Evolutionary conservation across 2,113 vertebrate genomes (phyloP), one percentile per base, ranked within the genome.

Genomic region (Aleadryas rufinucha): DNA sequence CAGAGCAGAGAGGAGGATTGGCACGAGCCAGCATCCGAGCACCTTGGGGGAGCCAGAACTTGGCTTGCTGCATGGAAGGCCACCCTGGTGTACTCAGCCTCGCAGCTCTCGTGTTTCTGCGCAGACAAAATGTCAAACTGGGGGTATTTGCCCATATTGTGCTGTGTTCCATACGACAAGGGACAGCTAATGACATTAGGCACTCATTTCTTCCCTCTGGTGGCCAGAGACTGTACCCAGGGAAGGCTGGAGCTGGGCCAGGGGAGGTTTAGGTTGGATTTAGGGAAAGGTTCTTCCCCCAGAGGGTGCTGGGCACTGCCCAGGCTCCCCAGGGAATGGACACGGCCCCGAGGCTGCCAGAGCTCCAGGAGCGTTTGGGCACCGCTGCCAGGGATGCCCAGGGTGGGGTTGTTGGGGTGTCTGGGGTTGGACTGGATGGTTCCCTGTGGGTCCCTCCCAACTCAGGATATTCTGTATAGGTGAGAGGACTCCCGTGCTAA

Each of bases 321-420:
- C 31, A 35, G 45, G 54, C 65, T 60, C 20, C 45, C 31, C 37
- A 52, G 39, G 31, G 31, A 61, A 42, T 35, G 47, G 20, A 3
- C 45, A 42, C 2, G 1, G 16, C 31, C 8, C 21, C 10, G 4
- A 70, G 21, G 15, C 66, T 44, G 20, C 16, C 66, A 52, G 45
- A 44, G 45, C 31, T 71, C 37, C 8, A 6, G 30, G 16, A 52
- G 20, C 2, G 1, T 49, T 69, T 52, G 45, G 37, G 13, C 20
- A 42, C 1, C 1, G 1, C 26, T 44, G 5, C 39, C 31, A 52
- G 56, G 35, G 57, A 33, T 39, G 35, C 17, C 1, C 22, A 41
- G 28, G 22, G 7, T 35, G 45, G 56, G 49, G 4, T 17, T 71
- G 13, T 21, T 61, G 66, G 39, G 26, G 20, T 7, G 26, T 16